Conservation (phyloP, 1,140 invertebrate species). For the Sinonovacula constricta region DNA sequence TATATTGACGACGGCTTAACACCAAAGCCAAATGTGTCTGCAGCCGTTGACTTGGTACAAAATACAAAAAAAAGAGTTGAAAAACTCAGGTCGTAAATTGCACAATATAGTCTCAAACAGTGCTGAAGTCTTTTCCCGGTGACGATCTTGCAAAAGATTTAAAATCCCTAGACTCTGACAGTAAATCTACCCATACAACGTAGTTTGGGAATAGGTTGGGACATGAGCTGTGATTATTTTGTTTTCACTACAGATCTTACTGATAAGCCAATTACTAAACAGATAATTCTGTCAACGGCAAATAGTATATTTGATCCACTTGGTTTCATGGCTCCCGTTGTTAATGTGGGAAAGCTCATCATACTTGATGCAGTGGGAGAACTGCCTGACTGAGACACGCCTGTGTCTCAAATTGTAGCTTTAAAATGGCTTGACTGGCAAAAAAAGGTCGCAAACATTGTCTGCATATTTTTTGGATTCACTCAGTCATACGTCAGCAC, state of each 20-base stretch:
- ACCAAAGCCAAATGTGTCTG: not conserved
- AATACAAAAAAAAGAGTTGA: constrained; percentile 11
- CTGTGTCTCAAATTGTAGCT: constrained; percentile 4
- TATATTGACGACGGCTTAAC: constrained; percentile 46
- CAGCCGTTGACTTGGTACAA: constrained; percentile 18
- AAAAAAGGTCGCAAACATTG: not conserved
- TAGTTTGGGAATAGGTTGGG: constrained; percentile 54
- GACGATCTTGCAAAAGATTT: constrained; percentile 53
- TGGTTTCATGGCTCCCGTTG: constrained; percentile 36
- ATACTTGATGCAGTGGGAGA: constrained; percentile 32
- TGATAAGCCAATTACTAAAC: constrained; percentile 43
- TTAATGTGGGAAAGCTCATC: constrained; percentile 55
- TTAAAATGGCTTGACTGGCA: constrained; percentile 29
- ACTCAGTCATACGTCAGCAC: not conserved
- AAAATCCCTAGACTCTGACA: constrained; percentile 52
- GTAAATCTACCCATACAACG: constrained; percentile 33
- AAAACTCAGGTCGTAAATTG: constrained; percentile 28
- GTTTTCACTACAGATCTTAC: constrained; percentile 14
- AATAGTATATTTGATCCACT: constrained; percentile 51
- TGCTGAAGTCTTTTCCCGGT: constrained; percentile 39
- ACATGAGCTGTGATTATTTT: constrained; percentile 54
- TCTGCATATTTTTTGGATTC: constrained; percentile 31
- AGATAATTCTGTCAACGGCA: constrained; percentile 40
- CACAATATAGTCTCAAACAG: constrained; percentile 52
- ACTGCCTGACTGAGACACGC: constrained; percentile 49